Conservation (phyloP, 2,888 invertebrate species). For the Rhaphigaster nebulosa region DNA sequence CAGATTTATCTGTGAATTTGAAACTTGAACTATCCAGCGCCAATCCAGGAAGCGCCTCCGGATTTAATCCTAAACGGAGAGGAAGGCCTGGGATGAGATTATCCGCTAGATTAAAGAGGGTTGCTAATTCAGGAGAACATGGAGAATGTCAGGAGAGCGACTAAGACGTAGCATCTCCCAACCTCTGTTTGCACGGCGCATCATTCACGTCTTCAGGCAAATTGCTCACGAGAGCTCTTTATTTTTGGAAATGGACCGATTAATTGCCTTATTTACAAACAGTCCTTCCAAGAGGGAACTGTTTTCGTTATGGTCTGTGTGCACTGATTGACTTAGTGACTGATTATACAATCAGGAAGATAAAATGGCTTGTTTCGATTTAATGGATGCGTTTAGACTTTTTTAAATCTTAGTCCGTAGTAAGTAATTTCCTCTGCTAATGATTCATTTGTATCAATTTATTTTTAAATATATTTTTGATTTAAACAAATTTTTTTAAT, state of each 20-base stretch:
- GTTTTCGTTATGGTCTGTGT: background rate
- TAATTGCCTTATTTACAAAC: conserved; percentile 10
- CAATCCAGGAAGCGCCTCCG: background rate
- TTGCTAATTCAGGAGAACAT: conserved; percentile 9
- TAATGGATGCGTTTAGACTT: no score
- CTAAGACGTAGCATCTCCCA: background rate
- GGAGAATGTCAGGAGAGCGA: background rate
- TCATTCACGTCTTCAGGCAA: background rate
- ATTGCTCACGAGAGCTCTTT: background rate
- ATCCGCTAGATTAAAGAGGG: background rate
- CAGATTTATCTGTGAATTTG: background rate
- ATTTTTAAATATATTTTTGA: no score
- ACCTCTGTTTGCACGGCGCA: background rate
- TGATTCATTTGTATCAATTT: no score
- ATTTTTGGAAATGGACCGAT: background rate
- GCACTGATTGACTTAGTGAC: background rate
- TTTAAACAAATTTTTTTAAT: no score
- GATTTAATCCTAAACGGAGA: background rate
- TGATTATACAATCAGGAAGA: background rate
- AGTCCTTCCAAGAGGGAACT: background rate
- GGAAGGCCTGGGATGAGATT: background rate
- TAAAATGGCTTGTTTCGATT: background rate
- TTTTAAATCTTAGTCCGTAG: no score
- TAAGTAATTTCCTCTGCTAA: no score
- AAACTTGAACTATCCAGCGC: background rate